Base-by-base conservation (phyloP, 2,113 vertebrate species). In the Micronycteris hirsuta region DNA sequence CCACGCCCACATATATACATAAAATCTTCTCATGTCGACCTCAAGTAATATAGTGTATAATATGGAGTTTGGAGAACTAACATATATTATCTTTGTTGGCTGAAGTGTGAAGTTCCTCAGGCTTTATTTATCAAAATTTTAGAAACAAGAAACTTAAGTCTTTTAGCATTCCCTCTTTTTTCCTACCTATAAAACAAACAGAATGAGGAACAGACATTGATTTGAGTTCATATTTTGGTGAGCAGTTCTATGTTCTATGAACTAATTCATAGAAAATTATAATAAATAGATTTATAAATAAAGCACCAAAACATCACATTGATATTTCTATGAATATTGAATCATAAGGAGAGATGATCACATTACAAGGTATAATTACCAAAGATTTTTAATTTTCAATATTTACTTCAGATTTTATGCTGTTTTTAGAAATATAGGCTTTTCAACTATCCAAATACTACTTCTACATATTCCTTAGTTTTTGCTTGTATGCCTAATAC, bases 391-490 rank as follows among this genome's bases (percentile, higher is more conserved):
- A 33, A 92, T 91, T 94, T 97, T 84, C 71, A 92, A 52, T 58
- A 74, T 14, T 84, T 93, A 19, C n/a, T 96, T 95, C 52, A 87
- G n/a, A 31, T 28, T 74, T 20, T 52, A 88, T 4, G 2, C 16
- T 93, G 11, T 41, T 63, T 97, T 91, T 90, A 87, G 43, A 98
- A 98, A 84, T 43, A 86, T 13, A 95, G 89, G 41, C 87, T 58
- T 96, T 97, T 95, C 71, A 93, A 91, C 89, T 61, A 93, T 28
- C 31, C 45, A 89, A 74, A n/a, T 33, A 24, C 0, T 43, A 77
- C 33, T 80, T 76, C 81, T 24, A 93, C 10, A 56, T 7, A 5
- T 84, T 70, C 17, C 68, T 24, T 33, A 71, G 4, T 71, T 36
- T 47, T 78, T 61, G 28, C 70, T 58, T 12, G 11, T 3, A 45